A percentile compares a stretch with the other conserved stretches of the same genome.
phyloP scores from a whole-genome alignment of 2,888 invertebrate species.

The Oscheius sp. region DNA sequence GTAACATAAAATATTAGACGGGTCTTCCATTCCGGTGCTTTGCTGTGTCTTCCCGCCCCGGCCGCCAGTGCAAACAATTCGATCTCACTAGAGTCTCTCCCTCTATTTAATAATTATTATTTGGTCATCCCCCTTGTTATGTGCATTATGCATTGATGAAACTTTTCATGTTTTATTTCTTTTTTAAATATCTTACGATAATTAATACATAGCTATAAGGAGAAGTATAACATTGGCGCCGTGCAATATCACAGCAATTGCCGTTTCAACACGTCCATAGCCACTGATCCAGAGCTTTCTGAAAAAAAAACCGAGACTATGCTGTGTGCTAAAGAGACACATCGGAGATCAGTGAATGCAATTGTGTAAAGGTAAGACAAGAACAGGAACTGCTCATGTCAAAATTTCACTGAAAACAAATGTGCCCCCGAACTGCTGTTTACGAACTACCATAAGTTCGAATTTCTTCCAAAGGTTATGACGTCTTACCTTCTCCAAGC shows the following conservation, averaged over 20 bases:
- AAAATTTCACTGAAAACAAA: slow-evolving; percentile 14
- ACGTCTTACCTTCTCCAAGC: slow-evolving; percentile 47
- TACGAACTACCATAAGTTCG: not conserved
- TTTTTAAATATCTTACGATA: slow-evolving; percentile 1
- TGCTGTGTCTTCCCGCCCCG: slow-evolving; percentile 36
- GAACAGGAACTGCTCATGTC: slow-evolving; percentile 15
- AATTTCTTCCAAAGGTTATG: slow-evolving; percentile 2
- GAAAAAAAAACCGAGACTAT: slow-evolving; percentile 7
- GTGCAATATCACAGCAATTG: slow-evolving; percentile 26
- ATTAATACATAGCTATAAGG: slow-evolving; percentile 9
- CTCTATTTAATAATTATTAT: slow-evolving; percentile 37
- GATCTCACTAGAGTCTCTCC: slow-evolving; percentile 37
- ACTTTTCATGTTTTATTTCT: slow-evolving; percentile 1
- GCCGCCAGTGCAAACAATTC: slow-evolving; percentile 35
- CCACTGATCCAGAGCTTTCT: slow-evolving; percentile 29
- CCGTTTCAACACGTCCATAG: slow-evolving; percentile 31
- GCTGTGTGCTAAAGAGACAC: not conserved
- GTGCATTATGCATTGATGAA: slow-evolving; percentile 29
- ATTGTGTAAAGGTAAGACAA: slow-evolving; percentile 18
- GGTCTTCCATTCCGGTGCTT: slow-evolving; percentile 38
- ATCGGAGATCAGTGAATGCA: slow-evolving; percentile 1
- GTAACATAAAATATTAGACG: slow-evolving; percentile 24
- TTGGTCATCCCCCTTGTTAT: slow-evolving; percentile 25
- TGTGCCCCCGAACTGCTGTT: slow-evolving; percentile 1
- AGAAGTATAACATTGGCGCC: slow-evolving; percentile 18